Percentiles rank a stretch among this genome's conserved stretches.
Evolutionary conservation across 2,113 vertebrate genomes (phyloP).

Genomic region (Riparia riparia): DNA sequence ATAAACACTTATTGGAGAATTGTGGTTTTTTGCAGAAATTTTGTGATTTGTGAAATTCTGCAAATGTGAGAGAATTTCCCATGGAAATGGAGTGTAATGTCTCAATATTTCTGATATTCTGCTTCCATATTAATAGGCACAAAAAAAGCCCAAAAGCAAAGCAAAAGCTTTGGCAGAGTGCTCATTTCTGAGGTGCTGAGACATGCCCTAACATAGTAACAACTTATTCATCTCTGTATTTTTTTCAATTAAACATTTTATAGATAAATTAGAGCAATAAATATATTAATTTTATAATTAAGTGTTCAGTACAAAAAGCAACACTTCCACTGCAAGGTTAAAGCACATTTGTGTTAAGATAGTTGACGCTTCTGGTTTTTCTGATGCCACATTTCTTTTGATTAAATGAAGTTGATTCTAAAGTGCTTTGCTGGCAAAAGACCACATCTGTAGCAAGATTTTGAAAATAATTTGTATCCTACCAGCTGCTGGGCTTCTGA

Average conservation of each 20-base stretch:
- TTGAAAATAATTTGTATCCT: background rate
- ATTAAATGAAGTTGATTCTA: background rate
- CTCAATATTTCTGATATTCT: background rate
- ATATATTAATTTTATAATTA: background rate
- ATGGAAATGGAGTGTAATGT: background rate
- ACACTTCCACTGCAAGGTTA: background rate
- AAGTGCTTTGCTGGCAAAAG: slow-evolving; percentile 35
- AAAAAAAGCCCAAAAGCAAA: background rate
- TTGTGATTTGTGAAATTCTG: background rate
- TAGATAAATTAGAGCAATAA: background rate
- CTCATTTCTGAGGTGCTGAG: background rate
- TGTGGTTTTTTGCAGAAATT: background rate
- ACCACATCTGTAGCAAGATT: background rate
- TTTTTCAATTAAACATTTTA: background rate
- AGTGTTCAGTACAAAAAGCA: background rate
- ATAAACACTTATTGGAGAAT: background rate
- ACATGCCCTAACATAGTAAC: background rate
- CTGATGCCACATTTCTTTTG: background rate
- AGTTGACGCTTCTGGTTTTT: background rate
- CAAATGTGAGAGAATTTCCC: background rate
- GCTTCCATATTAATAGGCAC: background rate
- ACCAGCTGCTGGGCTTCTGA: background rate
- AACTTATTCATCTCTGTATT: background rate
- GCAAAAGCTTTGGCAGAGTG: background rate
- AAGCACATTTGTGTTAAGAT: background rate